Percentiles rank a stretch among this genome's conserved stretches.
phyloP scores from a whole-genome alignment of 1,140 invertebrate genomes.

The Bombus consobrinus region DNA sequence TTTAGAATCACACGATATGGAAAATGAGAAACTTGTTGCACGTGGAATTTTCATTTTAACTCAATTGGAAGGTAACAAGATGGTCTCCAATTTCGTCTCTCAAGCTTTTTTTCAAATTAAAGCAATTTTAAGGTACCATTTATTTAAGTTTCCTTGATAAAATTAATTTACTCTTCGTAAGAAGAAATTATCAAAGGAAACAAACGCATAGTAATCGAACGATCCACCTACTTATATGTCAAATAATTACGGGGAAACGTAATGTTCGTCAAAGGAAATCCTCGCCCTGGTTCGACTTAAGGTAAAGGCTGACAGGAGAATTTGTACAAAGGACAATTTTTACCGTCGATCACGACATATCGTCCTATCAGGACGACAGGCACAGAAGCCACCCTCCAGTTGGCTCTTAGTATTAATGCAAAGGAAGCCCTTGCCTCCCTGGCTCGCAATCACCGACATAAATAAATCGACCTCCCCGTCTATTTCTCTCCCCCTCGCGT shows the following conservation, averaged over 20 bases:
- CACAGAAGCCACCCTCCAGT: conserved; percentile 41
- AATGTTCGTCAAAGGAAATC: background rate
- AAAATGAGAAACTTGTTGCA: background rate
- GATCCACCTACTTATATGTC: background rate
- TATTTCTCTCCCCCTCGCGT: conserved; percentile 40
- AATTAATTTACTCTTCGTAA: too few species aligned
- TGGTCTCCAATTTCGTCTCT: background rate
- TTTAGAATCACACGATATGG: background rate
- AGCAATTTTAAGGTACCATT: background rate
- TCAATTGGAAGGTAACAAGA: background rate
- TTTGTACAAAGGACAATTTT: conserved; percentile 27
- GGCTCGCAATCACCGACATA: conserved; percentile 66
- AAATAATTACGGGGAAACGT: background rate
- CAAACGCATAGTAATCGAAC: too few species aligned
- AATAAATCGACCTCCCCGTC: conserved; percentile 64
- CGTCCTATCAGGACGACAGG: conserved; percentile 40
- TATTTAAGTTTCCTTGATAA: too few species aligned
- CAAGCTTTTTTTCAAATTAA: background rate
- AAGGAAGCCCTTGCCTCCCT: conserved; percentile 55
- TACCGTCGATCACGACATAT: conserved; percentile 18
- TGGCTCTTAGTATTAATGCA: conserved; percentile 62
- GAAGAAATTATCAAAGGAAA: too few species aligned
- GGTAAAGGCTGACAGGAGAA: background rate
- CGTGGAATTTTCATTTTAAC: background rate
- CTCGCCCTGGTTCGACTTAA: background rate